Base-by-base conservation (phyloP, 1,140 invertebrate genomes). In the Thaumatotibia leucotreta region DNA sequence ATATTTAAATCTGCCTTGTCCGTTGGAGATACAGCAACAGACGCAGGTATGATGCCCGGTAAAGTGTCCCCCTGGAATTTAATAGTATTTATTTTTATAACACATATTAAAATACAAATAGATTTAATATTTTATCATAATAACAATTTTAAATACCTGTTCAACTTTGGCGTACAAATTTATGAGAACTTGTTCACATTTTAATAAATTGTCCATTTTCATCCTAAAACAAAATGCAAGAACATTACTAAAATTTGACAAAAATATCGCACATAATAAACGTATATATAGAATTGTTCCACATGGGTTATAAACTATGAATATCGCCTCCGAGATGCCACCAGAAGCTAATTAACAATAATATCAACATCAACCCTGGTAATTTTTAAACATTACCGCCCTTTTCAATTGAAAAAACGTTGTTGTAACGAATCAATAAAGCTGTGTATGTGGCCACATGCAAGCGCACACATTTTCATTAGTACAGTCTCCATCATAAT, bases 161-260 rank as follows among this genome's bases (percentile, higher is more conserved):
- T 93, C 91, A 62, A 94, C 93, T 92, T 93, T 94, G 32, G 91
- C 88, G 64, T 93, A 92, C 45, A 95, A 88, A 82, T 93, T 95
- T 23, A 92, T 80, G 5, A 95, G 82, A 62, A 95, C 93, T 74
- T 93, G 92, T 85, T 95, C 94, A 74, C 94, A 94, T 82, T 93
- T 93, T 22, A 92, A 80, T 29, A 95, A 82, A 35, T 94, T 94
- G 74, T 94, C 93, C 75, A 94, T 90, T 82, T 93, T 94, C 81
- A 94, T 90, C 77, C 94, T 95, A 79, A 65, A 92, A 92, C 62
- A 74, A 80, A 80, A 75, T 70, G 66, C 4, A 8, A 74, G 27
- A 58, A 70, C 62, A 45, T 17, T 58, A 39, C 31, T 31, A 58
- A 32, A 17, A 45, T 33, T 50, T 2, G n/a, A 24, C 45, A 9